A percentile compares a stretch with the other conserved stretches of the same genome.
Conservation (phyloP, 2,797 vertebrate species). For the Acrossocheilus wenchowensis region DNA sequence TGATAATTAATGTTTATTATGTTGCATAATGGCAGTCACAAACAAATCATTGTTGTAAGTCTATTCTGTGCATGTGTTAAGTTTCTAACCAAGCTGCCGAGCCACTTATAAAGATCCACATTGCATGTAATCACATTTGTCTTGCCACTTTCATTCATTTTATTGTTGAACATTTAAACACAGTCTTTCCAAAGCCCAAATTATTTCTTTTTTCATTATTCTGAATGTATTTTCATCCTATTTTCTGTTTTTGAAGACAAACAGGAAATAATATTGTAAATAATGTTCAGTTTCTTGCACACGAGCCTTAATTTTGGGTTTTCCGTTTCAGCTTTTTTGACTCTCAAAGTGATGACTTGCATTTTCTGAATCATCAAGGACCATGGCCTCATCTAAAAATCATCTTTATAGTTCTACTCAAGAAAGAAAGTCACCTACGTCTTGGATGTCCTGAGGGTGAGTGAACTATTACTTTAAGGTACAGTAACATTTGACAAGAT, state of each 20-base stretch:
- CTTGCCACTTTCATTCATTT: neutral
- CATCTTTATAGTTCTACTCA: neutral
- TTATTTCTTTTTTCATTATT: neutral
- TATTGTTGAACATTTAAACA: neutral
- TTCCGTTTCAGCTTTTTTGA: neutral
- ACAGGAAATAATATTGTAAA: neutral
- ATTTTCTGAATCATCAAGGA: neutral
- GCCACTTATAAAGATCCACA: neutral
- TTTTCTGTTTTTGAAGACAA: neutral
- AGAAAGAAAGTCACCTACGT: neutral
- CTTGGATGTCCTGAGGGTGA: neutral
- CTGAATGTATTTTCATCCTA: neutral
- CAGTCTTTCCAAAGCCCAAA: neutral
- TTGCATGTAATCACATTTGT: neutral
- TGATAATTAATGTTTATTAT: neutral
- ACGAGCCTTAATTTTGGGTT: neutral
- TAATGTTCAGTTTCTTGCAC: neutral
- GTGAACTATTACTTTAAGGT: neutral
- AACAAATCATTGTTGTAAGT: neutral
- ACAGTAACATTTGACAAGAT: too few species aligned
- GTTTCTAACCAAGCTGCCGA: neutral
- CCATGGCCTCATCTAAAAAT: neutral
- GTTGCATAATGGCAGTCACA: neutral
- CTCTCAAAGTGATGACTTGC: neutral
- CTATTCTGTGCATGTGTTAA: slow-evolving; percentile 12